phyloP scores from a whole-genome alignment of 2,888 invertebrate species.

The Agonopterix arenella region DNA sequence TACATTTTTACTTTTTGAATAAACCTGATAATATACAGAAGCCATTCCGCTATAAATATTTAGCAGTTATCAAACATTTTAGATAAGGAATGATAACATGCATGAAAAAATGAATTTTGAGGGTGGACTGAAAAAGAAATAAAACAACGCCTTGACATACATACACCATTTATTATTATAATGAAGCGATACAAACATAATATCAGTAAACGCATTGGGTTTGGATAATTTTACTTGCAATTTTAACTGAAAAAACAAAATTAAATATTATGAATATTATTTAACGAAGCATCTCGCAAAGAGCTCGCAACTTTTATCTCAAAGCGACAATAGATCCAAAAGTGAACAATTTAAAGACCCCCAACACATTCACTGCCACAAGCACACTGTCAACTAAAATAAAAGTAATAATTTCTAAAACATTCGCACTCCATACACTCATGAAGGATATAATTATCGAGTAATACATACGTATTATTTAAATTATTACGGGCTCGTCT shows the following conservation, averaged over 20 bases:
- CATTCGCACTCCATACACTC: slow-evolving; percentile 16
- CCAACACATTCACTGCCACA: slow-evolving; percentile 29
- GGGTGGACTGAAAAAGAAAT: slow-evolving; percentile 18
- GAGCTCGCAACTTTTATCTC: too few species aligned
- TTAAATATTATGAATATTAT: too few species aligned
- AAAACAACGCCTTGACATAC: slow-evolving; percentile 28
- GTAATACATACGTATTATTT: slow-evolving; percentile 19
- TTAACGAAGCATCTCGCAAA: too few species aligned
- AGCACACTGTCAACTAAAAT: slow-evolving; percentile 19
- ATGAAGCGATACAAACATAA: slow-evolving; percentile 49
- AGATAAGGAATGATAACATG: too few species aligned
- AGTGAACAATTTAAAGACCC: too few species aligned
- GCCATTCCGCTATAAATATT: too few species aligned
- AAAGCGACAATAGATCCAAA: too few species aligned
- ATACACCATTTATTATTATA: slow-evolving; percentile 60
- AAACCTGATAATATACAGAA: too few species aligned
- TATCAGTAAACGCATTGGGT: slow-evolving; percentile 33
- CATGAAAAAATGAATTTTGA: not conserved
- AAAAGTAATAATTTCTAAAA: slow-evolving; percentile 11
- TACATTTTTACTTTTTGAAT: not conserved
- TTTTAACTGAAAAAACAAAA: too few species aligned
- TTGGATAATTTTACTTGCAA: too few species aligned
- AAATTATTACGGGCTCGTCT: not conserved
- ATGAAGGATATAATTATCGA: slow-evolving; percentile 17
- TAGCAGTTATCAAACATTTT: too few species aligned